Evolutionary conservation across 2,113 vertebrate species (phyloP).

Genomic region (Pao palembangensis): DNA sequence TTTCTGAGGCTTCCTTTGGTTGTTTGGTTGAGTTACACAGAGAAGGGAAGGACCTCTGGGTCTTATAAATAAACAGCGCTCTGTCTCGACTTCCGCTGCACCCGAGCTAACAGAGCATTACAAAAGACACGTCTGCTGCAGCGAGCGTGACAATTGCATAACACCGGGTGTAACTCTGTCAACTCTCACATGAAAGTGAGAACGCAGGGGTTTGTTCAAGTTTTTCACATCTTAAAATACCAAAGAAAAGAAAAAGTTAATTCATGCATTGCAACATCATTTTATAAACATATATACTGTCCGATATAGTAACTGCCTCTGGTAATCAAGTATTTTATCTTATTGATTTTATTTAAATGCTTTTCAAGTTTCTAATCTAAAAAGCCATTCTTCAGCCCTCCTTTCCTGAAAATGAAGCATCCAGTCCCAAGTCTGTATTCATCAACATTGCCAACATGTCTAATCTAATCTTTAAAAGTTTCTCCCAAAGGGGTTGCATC

Average conservation of each 20-base stretch:
- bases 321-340: neutral
- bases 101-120: constrained; percentile 17
- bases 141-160: constrained; percentile 31
- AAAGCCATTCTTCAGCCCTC: neutral
- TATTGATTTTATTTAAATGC: neutral
- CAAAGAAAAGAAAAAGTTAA: too few relatives aligned
- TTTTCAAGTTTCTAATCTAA: neutral
- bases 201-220: neutral
- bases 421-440: constrained; percentile 9
- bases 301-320: too few relatives aligned
- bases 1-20: constrained; percentile 48
- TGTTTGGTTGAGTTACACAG: constrained; percentile 36
- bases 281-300: too few relatives aligned
- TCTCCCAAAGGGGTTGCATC: constrained; percentile 47
- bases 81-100: constrained; percentile 46
- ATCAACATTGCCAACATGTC: constrained; percentile 7
- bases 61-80: constrained; percentile 58
- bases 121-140: constrained; percentile 18
- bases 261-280: too few relatives aligned
- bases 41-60: constrained; percentile 53
- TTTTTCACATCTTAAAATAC: neutral
- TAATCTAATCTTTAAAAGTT: constrained; percentile 25
- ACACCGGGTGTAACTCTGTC: constrained; percentile 1
- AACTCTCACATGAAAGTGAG: neutral
- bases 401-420: constrained; percentile 17